Evolutionary conservation across 2,797 vertebrate species (phyloP).

Genomic region (Perdix hodgsoniae): DNA sequence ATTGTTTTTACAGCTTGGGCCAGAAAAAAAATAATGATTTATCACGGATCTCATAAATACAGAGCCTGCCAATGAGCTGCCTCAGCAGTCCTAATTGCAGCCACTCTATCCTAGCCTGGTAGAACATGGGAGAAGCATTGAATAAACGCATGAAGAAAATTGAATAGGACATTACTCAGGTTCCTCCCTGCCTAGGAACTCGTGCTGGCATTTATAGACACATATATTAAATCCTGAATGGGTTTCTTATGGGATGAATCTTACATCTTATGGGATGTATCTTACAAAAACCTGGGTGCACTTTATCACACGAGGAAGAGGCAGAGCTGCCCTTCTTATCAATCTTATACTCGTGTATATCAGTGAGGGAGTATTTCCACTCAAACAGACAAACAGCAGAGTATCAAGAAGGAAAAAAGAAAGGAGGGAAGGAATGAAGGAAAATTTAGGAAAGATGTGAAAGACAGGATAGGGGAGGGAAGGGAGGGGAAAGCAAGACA

Average conservation of each 20-base stretch:
- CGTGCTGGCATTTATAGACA: neutral
- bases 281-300: neutral
- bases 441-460: too few relatives aligned
- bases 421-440: too few relatives aligned
- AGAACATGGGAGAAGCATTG: fast-evolving
- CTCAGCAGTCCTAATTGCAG: neutral
- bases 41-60: neutral
- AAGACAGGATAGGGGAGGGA: fast-evolving
- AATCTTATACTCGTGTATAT: neutral
- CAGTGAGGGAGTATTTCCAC: fast-evolving
- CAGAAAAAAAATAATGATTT: neutral
- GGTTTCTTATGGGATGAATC: neutral
- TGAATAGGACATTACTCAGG: neutral
- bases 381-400: neutral
- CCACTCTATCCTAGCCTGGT: neutral
- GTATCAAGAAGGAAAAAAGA: fast-evolving
- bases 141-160: neutral
- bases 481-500: neutral
- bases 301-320: fast-evolving
- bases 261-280: too few relatives aligned
- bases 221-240: neutral
- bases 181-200: neutral
- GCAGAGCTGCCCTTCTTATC: neutral
- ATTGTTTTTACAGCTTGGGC: neutral
- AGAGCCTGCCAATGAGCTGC: neutral